phyloP scores from a whole-genome alignment of 2,888 invertebrate species.

The Drosophila robusta region DNA sequence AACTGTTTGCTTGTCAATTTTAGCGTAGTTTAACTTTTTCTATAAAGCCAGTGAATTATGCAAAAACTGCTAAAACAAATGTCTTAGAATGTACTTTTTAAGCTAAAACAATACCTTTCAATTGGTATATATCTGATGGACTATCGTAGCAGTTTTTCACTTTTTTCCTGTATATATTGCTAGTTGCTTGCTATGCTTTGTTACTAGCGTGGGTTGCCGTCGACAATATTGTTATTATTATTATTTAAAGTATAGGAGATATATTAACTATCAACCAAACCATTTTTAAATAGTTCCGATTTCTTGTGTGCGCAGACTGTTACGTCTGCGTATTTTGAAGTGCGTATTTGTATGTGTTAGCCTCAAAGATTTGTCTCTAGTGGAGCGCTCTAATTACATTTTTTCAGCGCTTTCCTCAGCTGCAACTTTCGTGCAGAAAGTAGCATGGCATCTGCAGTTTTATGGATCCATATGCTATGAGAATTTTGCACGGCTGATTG shows the following conservation, averaged over 20 bases:
- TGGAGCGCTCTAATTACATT: conserved; percentile 57
- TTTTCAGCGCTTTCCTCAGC: conserved; percentile 11
- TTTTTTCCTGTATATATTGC: background rate
- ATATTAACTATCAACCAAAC: too few species aligned
- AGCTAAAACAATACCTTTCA: too few species aligned
- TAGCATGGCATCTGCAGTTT: conserved; percentile 12
- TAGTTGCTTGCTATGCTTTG: conserved; percentile 31
- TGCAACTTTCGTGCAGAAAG: conserved; percentile 2
- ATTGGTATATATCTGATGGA: too few species aligned
- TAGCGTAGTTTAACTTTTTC: too few species aligned
- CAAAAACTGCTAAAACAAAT: too few species aligned
- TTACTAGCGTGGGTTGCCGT: background rate
- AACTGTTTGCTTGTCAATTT: too few species aligned
- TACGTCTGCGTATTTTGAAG: conserved; percentile 8
- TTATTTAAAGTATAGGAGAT: too few species aligned
- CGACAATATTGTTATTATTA: too few species aligned
- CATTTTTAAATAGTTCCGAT: too few species aligned
- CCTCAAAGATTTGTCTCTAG: conserved; percentile 3
- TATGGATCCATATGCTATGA: conserved; percentile 27
- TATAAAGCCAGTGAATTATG: too few species aligned
- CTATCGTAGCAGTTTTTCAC: too few species aligned
- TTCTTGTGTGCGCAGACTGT: background rate
- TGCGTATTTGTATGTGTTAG: conserved; percentile 2
- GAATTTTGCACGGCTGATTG: conserved; percentile 67
- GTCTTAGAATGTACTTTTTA: too few species aligned